phyloP scores from a whole-genome alignment of 2,888 invertebrate genomes.

The Drosophila mercatorum region DNA sequence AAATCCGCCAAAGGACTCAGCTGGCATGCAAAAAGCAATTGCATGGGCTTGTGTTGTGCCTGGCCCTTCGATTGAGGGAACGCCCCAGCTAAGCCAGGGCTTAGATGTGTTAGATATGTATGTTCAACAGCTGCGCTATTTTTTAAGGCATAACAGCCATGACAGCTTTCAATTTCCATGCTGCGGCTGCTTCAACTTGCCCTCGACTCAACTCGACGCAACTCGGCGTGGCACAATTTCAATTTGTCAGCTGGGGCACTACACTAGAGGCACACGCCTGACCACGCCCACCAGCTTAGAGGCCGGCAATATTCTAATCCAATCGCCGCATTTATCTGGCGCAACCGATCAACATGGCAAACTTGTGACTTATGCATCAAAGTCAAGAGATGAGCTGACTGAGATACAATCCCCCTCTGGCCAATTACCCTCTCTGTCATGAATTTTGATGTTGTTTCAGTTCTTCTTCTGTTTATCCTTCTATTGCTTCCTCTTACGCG shows the following conservation, averaged over 20 bases:
- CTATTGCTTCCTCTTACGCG: background rate
- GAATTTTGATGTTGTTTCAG: slow-evolving; percentile 22
- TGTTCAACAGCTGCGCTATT: slow-evolving; percentile 79
- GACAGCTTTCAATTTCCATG: slow-evolving; percentile 77
- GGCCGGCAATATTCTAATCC: slow-evolving; percentile 70
- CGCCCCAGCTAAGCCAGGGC: slow-evolving; percentile 70
- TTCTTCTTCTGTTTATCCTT: slow-evolving; percentile 2
- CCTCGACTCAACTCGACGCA: slow-evolving; percentile 32
- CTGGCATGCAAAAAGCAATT: slow-evolving; percentile 65
- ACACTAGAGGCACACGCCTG: slow-evolving; percentile 38
- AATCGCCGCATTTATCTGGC: slow-evolving; percentile 76
- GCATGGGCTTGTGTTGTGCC: slow-evolving; percentile 36
- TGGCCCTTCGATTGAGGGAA: slow-evolving; percentile 32
- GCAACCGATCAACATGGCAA: slow-evolving; percentile 71
- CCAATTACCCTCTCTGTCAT: slow-evolving; percentile 54
- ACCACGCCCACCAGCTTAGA: slow-evolving; percentile 72
- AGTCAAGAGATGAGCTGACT: slow-evolving; percentile 69
- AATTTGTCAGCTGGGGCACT: slow-evolving; percentile 55
- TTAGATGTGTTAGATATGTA: slow-evolving; percentile 78
- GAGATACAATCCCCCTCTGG: slow-evolving; percentile 47
- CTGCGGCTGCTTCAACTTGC: slow-evolving; percentile 12
- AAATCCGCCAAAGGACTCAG: slow-evolving; percentile 67
- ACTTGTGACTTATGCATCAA: slow-evolving; percentile 78
- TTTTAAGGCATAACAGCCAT: slow-evolving; percentile 50
- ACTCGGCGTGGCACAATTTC: slow-evolving; percentile 56